Evolutionary conservation across 2,797 vertebrate genomes (phyloP).

Genomic region (Neomorphus geoffroyi): DNA sequence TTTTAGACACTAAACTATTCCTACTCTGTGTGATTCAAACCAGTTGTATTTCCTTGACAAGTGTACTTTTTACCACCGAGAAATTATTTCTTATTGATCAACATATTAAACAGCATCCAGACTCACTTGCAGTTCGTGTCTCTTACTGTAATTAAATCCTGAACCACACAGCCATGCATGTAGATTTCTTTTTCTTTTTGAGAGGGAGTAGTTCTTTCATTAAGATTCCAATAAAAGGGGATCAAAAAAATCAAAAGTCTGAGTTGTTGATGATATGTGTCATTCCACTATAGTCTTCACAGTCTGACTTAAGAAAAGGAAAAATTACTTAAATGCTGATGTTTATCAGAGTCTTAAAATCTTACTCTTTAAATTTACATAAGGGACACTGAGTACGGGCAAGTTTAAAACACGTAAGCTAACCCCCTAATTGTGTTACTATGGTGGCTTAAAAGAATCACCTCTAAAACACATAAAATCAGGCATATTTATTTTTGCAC

Average conservation of each 20-base stretch:
- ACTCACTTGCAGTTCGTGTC: not conserved
- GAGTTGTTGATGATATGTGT: not conserved
- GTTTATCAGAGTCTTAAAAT: not conserved
- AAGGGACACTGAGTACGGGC: not conserved
- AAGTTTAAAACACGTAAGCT: not conserved
- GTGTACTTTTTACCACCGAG: not conserved
- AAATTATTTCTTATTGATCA: not conserved
- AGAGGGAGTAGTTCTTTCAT: not conserved
- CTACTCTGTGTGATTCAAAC: not conserved
- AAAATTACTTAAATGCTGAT: not conserved
- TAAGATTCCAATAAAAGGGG: not conserved
- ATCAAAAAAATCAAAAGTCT: not conserved
- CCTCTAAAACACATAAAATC: constrained; percentile 28
- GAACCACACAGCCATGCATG: not conserved
- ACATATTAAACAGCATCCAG: not conserved
- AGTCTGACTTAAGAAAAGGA: not conserved
- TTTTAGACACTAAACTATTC: not conserved
- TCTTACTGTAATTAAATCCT: not conserved
- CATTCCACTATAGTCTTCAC: not conserved
- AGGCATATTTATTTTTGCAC: constrained; percentile 61
- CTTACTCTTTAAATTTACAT: not conserved
- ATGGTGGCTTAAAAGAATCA: not conserved
- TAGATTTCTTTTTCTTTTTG: not conserved
- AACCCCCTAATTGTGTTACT: not conserved
- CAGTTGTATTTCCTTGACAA: not conserved